Evolutionary conservation across 2,113 vertebrate genomes (phyloP).

Genomic region (Pygoscelis adeliae): DNA sequence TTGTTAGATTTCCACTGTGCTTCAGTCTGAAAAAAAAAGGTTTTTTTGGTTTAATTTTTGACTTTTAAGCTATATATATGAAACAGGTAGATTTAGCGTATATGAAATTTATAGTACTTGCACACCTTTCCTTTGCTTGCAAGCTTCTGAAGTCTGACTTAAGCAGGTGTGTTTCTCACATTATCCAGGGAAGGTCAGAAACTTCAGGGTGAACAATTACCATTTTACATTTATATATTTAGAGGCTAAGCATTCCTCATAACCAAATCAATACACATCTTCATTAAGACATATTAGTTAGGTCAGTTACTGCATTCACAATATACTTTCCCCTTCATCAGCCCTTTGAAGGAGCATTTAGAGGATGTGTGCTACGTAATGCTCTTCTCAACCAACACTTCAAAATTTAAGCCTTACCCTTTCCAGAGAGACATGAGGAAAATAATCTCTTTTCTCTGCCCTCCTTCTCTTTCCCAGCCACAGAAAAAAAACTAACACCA

Average conservation of each 20-base stretch:
- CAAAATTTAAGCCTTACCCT: not conserved
- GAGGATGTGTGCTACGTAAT: not conserved
- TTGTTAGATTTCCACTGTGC: not conserved
- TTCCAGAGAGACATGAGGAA: not conserved
- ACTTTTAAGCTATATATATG: not conserved
- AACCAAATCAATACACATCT: constrained; percentile 29
- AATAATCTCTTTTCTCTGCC: not conserved
- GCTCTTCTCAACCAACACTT: not conserved
- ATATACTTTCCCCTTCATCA: constrained; percentile 1
- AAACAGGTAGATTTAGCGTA: not conserved
- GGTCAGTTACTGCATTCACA: not conserved
- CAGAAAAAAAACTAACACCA: not conserved
- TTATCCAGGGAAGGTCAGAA: not conserved
- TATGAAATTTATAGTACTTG: not conserved
- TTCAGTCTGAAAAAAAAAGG: not conserved
- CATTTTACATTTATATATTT: not conserved
- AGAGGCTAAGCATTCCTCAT: not conserved
- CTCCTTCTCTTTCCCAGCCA: not conserved
- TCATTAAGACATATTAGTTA: constrained; percentile 16
- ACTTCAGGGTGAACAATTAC: not conserved
- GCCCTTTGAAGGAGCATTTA: constrained; percentile 7
- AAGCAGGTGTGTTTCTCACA: not conserved
- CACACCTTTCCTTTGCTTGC: not conserved
- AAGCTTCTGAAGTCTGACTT: not conserved
- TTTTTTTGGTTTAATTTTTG: not conserved